A percentile compares a stretch with the other conserved stretches of the same genome.
Evolutionary conservation across 2,113 vertebrate genomes (phyloP).

Genomic region (Coregonus clupeaformis): DNA sequence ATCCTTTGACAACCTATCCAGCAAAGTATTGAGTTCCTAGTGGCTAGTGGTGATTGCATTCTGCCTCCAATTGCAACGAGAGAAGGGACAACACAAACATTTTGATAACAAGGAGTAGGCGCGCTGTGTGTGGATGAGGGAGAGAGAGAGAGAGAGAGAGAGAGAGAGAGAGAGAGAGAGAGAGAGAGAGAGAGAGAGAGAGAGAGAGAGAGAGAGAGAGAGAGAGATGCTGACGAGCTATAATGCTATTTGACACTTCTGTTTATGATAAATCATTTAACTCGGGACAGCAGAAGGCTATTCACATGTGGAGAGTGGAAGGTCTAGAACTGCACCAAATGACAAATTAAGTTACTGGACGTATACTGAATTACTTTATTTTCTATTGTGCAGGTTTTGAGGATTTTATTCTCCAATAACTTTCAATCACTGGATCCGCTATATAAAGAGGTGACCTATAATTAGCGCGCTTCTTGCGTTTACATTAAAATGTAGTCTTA

Average conservation of each 20-base stretch:
- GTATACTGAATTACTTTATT: background rate
- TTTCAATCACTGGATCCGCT: background rate
- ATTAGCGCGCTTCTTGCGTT: no score
- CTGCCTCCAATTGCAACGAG: no score
- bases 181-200: slow-evolving; percentile 20
- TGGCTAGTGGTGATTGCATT: no score
- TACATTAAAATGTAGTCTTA: no score
- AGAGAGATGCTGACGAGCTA: slow-evolving; percentile 22
- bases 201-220: slow-evolving; percentile 17
- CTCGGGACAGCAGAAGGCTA: slow-evolving; percentile 10
- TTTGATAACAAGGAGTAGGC: no score
- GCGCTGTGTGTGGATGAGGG: background rate
- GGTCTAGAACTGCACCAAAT: background rate
- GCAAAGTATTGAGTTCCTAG: no score
- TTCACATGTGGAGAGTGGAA: background rate
- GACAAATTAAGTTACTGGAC: background rate
- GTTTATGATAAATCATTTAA: slow-evolving; percentile 24
- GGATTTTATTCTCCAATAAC: background rate
- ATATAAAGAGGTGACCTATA: background rate
- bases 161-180: slow-evolving; percentile 14
- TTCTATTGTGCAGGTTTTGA: background rate
- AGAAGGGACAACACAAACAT: no score
- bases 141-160: slow-evolving; percentile 34
- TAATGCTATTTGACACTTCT: slow-evolving; percentile 49
- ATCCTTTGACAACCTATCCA: no score